Conservation (phyloP, 2,888 invertebrate species). For the Chloroclystis v-ata region DNA sequence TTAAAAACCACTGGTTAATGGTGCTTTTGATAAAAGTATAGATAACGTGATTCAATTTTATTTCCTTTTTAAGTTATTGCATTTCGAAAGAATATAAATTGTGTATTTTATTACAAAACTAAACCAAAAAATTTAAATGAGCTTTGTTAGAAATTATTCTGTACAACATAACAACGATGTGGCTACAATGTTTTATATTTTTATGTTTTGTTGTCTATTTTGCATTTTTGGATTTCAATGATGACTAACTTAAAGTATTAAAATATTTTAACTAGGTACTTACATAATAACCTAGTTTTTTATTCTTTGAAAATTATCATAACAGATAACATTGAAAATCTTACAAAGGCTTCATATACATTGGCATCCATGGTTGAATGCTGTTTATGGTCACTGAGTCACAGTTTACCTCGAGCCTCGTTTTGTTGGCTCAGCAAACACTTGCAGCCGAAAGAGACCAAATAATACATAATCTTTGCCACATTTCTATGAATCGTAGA, state of each 20-base stretch:
- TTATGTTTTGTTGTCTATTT: too few species aligned
- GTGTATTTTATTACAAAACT: too few species aligned
- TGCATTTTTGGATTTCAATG: too few species aligned
- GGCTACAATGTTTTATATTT: too few species aligned
- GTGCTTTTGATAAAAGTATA: background rate
- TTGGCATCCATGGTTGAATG: background rate
- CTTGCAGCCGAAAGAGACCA: slow-evolving; percentile 21
- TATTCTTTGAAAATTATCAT: background rate
- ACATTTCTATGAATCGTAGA: slow-evolving; percentile 17
- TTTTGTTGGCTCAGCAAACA: slow-evolving; percentile 40
- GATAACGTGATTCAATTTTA: background rate
- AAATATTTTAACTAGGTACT: too few species aligned
- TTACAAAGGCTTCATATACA: slow-evolving; percentile 13
- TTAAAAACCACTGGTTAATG: background rate
- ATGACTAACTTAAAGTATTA: too few species aligned
- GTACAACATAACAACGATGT: too few species aligned
- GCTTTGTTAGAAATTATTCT: too few species aligned
- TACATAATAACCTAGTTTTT: too few species aligned
- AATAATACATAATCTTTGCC: slow-evolving; percentile 18
- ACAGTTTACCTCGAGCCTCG: slow-evolving; percentile 20
- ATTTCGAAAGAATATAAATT: too few species aligned
- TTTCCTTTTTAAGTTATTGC: too few species aligned
- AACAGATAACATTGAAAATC: slow-evolving; percentile 24
- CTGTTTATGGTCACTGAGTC: slow-evolving; percentile 19
- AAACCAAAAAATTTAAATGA: too few species aligned